Conservation (phyloP, 1,140 invertebrate species). For the Halotydeus destructor region DNA sequence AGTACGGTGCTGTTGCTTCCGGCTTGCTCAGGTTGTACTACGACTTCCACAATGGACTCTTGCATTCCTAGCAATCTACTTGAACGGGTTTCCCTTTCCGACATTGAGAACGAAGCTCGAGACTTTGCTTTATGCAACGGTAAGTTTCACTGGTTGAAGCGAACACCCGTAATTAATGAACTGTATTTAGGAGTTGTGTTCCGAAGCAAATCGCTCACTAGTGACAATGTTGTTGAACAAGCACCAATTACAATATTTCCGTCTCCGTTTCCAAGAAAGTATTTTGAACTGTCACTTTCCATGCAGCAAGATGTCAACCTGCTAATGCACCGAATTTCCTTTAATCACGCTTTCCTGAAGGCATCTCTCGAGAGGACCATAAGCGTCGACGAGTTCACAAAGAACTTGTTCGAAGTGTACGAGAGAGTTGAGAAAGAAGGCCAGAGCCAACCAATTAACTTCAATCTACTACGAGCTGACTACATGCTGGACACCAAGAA, state of each 20-base stretch:
- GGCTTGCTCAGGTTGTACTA: too few relatives aligned
- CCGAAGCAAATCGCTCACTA: too few relatives aligned
- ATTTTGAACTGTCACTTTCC: slow-evolving; percentile 49
- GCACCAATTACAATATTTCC: slow-evolving; percentile 61
- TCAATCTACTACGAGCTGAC: slow-evolving; percentile 51
- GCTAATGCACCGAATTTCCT: slow-evolving; percentile 66
- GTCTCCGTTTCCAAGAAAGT: slow-evolving; percentile 48
- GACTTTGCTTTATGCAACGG: neutral
- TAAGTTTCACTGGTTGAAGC: too few relatives aligned
- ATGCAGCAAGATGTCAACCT: slow-evolving; percentile 57
- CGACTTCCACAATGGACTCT: too few relatives aligned
- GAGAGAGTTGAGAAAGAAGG: slow-evolving; percentile 53
- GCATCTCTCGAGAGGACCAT: slow-evolving; percentile 49
- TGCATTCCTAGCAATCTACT: too few relatives aligned
- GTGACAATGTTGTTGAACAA: too few relatives aligned
- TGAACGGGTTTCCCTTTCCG: too few relatives aligned
- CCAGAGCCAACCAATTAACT: slow-evolving; percentile 40
- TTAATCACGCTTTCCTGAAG: slow-evolving; percentile 56
- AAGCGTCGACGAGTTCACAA: slow-evolving; percentile 69
- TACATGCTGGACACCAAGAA: slow-evolving; percentile 44
- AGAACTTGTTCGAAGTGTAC: slow-evolving; percentile 59
- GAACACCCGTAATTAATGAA: too few relatives aligned
- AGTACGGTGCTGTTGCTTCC: too few relatives aligned
- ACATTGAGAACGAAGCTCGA: neutral
- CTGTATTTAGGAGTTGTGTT: too few relatives aligned